These are phyloP conservation scores for Polydrusus pterygomalis DNA, from an alignment of 2,888 invertebrate species.

Conservation along the genomic window DNA sequence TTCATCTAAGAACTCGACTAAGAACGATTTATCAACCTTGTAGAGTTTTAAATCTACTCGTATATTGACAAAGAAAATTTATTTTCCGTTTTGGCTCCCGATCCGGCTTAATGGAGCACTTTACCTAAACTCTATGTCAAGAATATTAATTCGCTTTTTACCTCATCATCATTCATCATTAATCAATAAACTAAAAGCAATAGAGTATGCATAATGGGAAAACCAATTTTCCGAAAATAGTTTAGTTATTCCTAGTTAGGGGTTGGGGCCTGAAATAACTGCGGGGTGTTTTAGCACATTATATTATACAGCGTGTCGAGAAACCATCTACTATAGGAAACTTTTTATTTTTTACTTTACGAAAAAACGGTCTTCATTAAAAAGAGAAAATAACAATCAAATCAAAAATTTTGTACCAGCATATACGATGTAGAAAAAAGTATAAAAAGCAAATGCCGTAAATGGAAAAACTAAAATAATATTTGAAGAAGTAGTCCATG, in stretches of 20 bases:
- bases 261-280: too few relatives aligned
- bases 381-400: too few relatives aligned
- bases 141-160: conserved; percentile 42
- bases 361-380: too few relatives aligned
- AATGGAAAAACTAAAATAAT: too few relatives aligned
- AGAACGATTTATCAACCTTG: conserved; percentile 36
- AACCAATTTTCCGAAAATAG: not conserved
- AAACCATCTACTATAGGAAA: too few relatives aligned
- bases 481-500: too few relatives aligned
- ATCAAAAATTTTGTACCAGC: too few relatives aligned
- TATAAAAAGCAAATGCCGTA: too few relatives aligned
- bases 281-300: too few relatives aligned
- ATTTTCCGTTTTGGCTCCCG: conserved; percentile 32
- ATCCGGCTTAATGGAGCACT: conserved; percentile 44
- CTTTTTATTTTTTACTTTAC: too few relatives aligned
- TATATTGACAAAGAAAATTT: conserved; percentile 34
- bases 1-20: not conserved
- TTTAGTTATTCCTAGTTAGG: not conserved
- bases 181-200: conserved; percentile 13
- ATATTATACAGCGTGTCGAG: too few relatives aligned
- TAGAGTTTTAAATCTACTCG: conserved; percentile 8
- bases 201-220: not conserved
- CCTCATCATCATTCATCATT: conserved; percentile 13
- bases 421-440: too few relatives aligned
- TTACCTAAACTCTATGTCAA: conserved; percentile 27